Conservation (phyloP, 2,113 vertebrate species). For the Macheiramphus alcinus region DNA sequence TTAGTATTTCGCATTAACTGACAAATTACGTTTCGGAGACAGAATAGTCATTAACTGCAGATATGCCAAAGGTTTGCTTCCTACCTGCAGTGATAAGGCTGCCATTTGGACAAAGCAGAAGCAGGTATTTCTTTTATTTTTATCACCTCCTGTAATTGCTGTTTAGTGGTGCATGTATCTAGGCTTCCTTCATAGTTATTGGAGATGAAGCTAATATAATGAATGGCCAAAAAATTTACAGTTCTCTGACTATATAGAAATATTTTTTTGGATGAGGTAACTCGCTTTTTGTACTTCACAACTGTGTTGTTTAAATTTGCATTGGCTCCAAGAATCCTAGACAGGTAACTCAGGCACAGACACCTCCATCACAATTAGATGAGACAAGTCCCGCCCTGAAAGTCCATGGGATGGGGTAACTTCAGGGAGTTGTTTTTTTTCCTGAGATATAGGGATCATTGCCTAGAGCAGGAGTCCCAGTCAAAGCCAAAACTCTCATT, state of each 20-base stretch:
- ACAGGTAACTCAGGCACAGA: constrained; percentile 32
- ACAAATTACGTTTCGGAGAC: not conserved
- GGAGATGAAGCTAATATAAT: not conserved
- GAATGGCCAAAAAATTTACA: not conserved
- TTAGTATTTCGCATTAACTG: not conserved
- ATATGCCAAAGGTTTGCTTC: not conserved
- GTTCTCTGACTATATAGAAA: not conserved
- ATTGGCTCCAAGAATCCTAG: constrained; percentile 51
- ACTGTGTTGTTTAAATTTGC: constrained; percentile 15
- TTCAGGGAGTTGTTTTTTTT: not conserved
- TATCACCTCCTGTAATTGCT: constrained; percentile 17
- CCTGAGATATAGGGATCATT: not conserved
- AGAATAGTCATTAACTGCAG: not conserved
- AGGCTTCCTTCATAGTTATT: not conserved
- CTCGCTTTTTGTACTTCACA: not conserved
- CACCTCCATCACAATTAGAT: not conserved
- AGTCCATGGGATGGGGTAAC: not conserved
- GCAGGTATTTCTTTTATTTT: constrained; percentile 10
- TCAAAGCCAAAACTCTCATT: not conserved
- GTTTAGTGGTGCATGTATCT: not conserved
- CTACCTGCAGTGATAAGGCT: not conserved
- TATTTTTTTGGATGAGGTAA: not conserved
- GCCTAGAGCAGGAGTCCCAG: not conserved
- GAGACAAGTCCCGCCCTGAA: not conserved
- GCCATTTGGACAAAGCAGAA: not conserved